Conservation (phyloP, 2,888 invertebrate genomes). For the Epirrhoe tristata region DNA sequence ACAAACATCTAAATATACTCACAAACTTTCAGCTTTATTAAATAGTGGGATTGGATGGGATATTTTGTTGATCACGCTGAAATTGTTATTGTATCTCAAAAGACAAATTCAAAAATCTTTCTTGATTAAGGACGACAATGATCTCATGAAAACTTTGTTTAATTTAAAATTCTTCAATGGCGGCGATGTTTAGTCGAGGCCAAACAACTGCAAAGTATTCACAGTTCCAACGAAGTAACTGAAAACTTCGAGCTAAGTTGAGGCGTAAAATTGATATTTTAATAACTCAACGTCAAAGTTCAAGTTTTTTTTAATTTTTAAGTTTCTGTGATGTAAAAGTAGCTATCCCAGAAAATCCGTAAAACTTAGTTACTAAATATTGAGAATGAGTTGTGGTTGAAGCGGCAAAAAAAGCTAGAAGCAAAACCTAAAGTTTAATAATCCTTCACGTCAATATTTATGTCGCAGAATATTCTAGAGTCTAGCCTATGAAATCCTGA, state of each 20-base stretch:
- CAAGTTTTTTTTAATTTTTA: constrained; percentile 26
- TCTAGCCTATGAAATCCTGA: constrained; percentile 22
- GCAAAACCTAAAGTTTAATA: background rate
- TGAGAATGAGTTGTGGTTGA: no score
- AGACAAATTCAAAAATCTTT: constrained; percentile 13
- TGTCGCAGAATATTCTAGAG: constrained; percentile 16
- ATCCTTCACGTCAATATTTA: background rate
- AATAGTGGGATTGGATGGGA: no score
- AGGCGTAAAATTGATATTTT: constrained; percentile 64
- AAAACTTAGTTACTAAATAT: no score
- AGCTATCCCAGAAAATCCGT: no score
- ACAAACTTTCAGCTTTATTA: no score
- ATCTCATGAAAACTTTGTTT: constrained; percentile 33
- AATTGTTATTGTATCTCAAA: background rate
- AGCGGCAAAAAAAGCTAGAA: background rate
- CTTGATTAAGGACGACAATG: constrained; percentile 28
- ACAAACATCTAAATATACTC: no score
- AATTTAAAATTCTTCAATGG: constrained; percentile 41
- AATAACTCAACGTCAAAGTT: constrained; percentile 57
- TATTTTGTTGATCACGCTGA: background rate
- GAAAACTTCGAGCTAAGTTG: constrained; percentile 51
- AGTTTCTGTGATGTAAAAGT: no score
- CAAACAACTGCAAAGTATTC: constrained; percentile 54
- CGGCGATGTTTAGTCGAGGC: constrained; percentile 41
- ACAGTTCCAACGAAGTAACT: constrained; percentile 51